These are phyloP conservation scores for Willisornis vidua DNA, from an alignment of 2,113 vertebrate genomes.

Conservation along the genomic window DNA sequence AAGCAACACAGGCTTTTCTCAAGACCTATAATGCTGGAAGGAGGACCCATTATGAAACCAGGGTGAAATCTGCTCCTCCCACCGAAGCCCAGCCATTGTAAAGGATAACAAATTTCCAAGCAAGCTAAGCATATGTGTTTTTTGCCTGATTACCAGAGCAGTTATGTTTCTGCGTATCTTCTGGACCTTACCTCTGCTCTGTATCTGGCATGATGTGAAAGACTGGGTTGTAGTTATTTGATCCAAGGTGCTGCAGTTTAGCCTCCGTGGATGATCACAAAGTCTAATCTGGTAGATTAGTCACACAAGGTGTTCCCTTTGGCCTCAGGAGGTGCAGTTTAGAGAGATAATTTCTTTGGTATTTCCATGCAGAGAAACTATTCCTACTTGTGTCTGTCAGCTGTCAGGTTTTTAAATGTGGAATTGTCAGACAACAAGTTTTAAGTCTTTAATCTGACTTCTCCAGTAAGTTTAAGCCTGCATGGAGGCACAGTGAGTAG, in stretches of 20 bases:
- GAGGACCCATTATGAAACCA: not conserved
- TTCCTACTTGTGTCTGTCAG: not conserved
- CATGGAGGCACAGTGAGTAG: not conserved
- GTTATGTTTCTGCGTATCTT: not conserved
- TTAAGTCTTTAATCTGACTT: not conserved
- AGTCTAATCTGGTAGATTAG: not conserved
- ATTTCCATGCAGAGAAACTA: not conserved
- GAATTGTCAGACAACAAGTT: not conserved
- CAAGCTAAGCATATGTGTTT: not conserved
- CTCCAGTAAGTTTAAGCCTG: not conserved
- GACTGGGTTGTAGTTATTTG: not conserved
- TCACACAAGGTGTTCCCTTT: accelerated
- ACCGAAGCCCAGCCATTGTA: not conserved
- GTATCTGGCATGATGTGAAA: not conserved
- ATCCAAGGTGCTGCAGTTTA: not conserved
- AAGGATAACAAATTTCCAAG: not conserved
- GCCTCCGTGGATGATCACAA: not conserved
- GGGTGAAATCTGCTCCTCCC: not conserved
- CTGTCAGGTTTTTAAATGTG: not conserved
- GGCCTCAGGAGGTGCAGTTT: not conserved
- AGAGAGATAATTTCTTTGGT: not conserved
- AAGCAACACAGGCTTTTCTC: not conserved
- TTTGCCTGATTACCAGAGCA: not conserved
- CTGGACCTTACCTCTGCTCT: not conserved
- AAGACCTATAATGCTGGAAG: not conserved